Conservation (phyloP, 2,797 vertebrate species). For the Leuciscus waleckii region DNA sequence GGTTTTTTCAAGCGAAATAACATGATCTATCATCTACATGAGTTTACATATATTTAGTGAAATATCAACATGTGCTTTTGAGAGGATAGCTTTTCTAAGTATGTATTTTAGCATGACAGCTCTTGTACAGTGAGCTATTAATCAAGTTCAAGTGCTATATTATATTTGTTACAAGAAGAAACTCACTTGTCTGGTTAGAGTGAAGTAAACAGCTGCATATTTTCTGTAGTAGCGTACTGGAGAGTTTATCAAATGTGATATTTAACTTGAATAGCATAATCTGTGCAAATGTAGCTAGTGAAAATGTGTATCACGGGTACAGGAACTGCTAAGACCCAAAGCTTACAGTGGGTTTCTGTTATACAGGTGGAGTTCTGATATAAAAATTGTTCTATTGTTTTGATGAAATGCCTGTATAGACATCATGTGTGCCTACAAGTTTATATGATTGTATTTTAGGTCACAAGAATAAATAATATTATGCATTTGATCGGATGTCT, state of each 20-base stretch:
- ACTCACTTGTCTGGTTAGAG: slow-evolving; percentile 46
- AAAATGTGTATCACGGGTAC: slow-evolving; percentile 40
- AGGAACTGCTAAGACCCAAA: slow-evolving; percentile 47
- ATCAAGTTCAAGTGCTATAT: slow-evolving; percentile 45
- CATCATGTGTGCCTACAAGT: slow-evolving; percentile 74
- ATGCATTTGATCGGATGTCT: slow-evolving; percentile 55
- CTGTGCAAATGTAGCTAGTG: slow-evolving; percentile 18
- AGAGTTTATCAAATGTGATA: slow-evolving; percentile 25
- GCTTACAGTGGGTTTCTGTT: slow-evolving; percentile 57
- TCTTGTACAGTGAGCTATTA: slow-evolving; percentile 53
- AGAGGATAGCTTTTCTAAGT: slow-evolving; percentile 48
- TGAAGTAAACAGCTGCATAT: slow-evolving; percentile 12
- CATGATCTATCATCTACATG: neutral
- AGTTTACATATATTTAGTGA: slow-evolving; percentile 37
- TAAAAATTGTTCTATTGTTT: slow-evolving; percentile 69
- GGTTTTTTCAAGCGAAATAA: neutral
- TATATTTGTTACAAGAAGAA: slow-evolving; percentile 44
- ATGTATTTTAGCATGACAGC: slow-evolving; percentile 61
- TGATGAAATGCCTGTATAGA: slow-evolving; percentile 70
- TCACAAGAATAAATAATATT: slow-evolving; percentile 64
- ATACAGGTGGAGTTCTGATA: slow-evolving; percentile 63
- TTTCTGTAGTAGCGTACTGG: slow-evolving; percentile 20
- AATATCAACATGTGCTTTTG: slow-evolving; percentile 40
- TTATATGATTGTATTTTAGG: slow-evolving; percentile 72
- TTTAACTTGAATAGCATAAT: slow-evolving; percentile 28